These are phyloP conservation scores for Hystrix cristata DNA, from an alignment of 2,113 vertebrate genomes.

Conservation along the genomic window DNA sequence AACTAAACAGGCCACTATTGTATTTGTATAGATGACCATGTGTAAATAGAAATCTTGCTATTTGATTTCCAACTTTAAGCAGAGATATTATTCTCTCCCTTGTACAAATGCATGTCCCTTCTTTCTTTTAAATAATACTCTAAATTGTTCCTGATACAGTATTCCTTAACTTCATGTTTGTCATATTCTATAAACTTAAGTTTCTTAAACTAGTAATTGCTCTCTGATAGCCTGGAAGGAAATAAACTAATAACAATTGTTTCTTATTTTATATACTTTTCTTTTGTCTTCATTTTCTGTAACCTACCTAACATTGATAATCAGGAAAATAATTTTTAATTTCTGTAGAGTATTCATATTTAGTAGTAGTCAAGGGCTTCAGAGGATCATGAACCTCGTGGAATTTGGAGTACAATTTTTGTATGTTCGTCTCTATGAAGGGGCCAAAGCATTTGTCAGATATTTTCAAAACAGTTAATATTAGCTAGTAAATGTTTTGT, in stretches of 20 bases:
- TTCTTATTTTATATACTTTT: background rate
- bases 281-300: conserved; percentile 44
- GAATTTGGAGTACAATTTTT: background rate
- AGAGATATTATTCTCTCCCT: background rate
- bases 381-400: background rate
- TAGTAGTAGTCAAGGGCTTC: conserved; percentile 8
- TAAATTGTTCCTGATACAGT: conserved; percentile 38
- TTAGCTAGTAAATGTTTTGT: conserved; percentile 24
- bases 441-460: conserved; percentile 43
- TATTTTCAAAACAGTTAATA: conserved; percentile 37
- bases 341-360: conserved; percentile 35
- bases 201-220: conserved; percentile 58
- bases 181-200: conserved; percentile 49
- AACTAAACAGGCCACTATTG: background rate
- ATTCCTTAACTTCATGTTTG: conserved; percentile 23
- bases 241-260: conserved; percentile 50
- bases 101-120: background rate
- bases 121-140: conserved; percentile 50
- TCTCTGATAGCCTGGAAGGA: conserved; percentile 32
- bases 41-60: too few species aligned
- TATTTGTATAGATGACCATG: background rate
- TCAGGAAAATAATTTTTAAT: conserved; percentile 57
- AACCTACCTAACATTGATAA: background rate
- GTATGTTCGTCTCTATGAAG: background rate
- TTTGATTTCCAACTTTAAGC: conserved; percentile 31